Evolutionary conservation across 2,797 vertebrate species (phyloP).

Genomic region (Sebastes kiyomatsui): DNA sequence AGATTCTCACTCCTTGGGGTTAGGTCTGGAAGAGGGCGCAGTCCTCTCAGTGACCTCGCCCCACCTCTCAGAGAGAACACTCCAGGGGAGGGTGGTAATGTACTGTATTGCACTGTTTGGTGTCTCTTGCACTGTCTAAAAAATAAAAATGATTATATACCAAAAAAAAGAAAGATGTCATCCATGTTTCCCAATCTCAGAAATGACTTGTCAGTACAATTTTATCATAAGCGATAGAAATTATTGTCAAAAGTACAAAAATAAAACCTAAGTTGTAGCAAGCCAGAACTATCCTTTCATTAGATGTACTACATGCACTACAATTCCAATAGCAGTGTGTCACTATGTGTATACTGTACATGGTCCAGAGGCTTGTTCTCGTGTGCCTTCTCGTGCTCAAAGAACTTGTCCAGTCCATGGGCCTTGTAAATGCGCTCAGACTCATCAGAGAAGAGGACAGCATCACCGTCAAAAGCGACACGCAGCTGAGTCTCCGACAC

Average conservation of each 20-base stretch:
- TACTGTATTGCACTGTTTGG: no score
- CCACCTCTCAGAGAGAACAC: not conserved
- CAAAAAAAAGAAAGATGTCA: not conserved
- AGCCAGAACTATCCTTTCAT: not conserved
- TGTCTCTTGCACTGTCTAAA: not conserved
- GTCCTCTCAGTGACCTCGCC: no score
- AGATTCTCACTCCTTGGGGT: no score
- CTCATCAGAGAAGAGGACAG: conserved; percentile 95
- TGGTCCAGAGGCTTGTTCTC: conserved; percentile 94
- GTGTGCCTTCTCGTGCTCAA: conserved; percentile 91
- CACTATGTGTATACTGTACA: conserved; percentile 75
- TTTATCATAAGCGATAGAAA: not conserved
- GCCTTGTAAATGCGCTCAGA: conserved; percentile 93
- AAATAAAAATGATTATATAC: no score
- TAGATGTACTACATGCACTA: not conserved
- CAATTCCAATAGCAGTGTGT: not conserved
- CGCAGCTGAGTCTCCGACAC: conserved; percentile 91
- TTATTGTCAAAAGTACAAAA: not conserved
- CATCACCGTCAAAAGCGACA: conserved; percentile 94
- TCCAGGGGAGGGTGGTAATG: not conserved
- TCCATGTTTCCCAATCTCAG: not conserved
- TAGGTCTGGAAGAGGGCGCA: no score
- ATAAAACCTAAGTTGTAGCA: not conserved
- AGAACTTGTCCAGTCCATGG: conserved; percentile 92
- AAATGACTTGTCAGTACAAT: not conserved